phyloP scores from a whole-genome alignment of 2,888 invertebrate genomes.

The Rotaria socialis region DNA sequence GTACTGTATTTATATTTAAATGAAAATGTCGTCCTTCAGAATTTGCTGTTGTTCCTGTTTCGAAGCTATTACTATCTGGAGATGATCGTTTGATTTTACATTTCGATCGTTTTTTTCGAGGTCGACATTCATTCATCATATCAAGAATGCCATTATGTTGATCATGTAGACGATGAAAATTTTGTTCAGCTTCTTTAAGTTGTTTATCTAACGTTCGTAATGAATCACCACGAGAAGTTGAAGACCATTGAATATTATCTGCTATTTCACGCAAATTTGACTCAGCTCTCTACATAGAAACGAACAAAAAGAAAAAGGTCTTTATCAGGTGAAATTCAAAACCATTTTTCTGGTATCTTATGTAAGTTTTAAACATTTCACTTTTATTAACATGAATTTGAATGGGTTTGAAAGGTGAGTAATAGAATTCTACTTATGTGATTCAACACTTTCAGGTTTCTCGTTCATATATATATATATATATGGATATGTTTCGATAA shows the following conservation, averaged over 20 bases:
- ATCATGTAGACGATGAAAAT: background rate
- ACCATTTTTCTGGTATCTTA: background rate
- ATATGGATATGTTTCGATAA: too few species aligned
- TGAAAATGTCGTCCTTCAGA: slow-evolving; percentile 4
- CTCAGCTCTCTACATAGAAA: background rate
- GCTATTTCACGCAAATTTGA: background rate
- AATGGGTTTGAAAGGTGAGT: background rate
- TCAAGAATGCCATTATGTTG: background rate
- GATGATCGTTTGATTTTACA: background rate
- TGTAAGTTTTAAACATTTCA: background rate
- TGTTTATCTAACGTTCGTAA: background rate
- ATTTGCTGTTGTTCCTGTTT: background rate
- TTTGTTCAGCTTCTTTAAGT: background rate
- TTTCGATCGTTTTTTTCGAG: background rate
- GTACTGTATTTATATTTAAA: slow-evolving; percentile 16
- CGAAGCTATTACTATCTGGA: background rate
- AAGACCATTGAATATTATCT: background rate
- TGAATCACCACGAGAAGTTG: background rate
- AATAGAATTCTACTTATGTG: background rate
- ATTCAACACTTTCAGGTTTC: too few species aligned
- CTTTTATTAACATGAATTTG: background rate
- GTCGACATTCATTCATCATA: background rate
- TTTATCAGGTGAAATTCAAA: background rate
- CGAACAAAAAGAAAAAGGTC: background rate
- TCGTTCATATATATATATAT: too few species aligned